A percentile compares a stretch with the other conserved stretches of the same genome.
Conservation (phyloP, 2,113 vertebrate species). For the Apistogramma diplotaenia region DNA sequence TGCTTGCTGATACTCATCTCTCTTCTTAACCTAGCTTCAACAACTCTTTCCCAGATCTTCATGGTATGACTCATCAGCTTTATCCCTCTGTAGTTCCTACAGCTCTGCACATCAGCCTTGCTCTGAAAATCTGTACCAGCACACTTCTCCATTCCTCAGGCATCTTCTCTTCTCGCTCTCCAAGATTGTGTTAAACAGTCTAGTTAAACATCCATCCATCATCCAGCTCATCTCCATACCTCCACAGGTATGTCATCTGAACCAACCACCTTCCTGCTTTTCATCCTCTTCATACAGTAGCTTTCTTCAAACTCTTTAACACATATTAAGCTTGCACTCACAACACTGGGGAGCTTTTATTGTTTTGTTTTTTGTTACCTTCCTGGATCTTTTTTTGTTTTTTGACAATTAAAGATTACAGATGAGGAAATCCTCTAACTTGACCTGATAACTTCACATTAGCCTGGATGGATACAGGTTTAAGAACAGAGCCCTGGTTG, state of each 20-base stretch:
- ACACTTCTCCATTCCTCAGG: too few species aligned
- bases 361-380: background rate
- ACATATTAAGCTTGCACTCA: background rate
- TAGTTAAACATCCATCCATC: too few species aligned
- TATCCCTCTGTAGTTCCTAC: too few species aligned
- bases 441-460: background rate
- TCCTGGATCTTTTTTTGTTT: background rate
- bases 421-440: background rate
- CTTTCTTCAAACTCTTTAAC: background rate
- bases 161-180: too few species aligned
- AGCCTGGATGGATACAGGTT: background rate
- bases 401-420: background rate
- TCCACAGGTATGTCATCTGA: background rate
- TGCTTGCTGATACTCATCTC: too few species aligned
- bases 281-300: background rate
- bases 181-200: too few species aligned
- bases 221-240: background rate
- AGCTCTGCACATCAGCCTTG: too few species aligned
- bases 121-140: too few species aligned
- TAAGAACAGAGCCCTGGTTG: background rate
- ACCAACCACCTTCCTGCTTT: background rate
- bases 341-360: background rate
- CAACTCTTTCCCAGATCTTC: too few species aligned
- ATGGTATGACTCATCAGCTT: too few species aligned
- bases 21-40: too few species aligned